Percentiles rank a stretch among this genome's conserved stretches.
Conservation (phyloP, 1,140 invertebrate species). For the Zaprionus lachaisei region DNA sequence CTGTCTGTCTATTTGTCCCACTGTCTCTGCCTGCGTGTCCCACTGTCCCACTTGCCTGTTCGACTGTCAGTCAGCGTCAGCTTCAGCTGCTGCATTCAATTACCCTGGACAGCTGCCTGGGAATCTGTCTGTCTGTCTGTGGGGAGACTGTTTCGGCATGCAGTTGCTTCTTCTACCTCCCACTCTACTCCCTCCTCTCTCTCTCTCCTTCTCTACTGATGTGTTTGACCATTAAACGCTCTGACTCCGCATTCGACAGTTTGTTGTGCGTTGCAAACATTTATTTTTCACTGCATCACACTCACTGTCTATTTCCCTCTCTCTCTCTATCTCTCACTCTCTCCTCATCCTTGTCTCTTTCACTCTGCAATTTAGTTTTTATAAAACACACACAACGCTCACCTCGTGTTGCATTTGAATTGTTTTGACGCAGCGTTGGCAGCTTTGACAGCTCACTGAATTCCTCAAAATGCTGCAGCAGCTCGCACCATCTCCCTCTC, state of each 20-base stretch:
- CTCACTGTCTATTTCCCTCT: constrained; percentile 13
- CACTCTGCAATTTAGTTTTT: constrained; percentile 19
- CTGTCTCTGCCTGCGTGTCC: constrained; percentile 24
- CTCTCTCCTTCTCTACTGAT: background rate
- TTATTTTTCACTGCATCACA: constrained; percentile 42
- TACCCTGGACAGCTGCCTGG: constrained; percentile 35
- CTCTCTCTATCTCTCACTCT: constrained; percentile 4
- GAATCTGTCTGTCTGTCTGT: background rate
- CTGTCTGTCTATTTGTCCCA: constrained; percentile 13
- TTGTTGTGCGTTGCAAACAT: constrained; percentile 41
- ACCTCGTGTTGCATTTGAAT: constrained; percentile 20
- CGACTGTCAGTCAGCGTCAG: constrained; percentile 31
- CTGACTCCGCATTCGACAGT: constrained; percentile 59
- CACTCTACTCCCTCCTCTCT: background rate
- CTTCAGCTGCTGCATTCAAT: constrained; percentile 73
- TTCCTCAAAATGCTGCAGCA: constrained; percentile 6
- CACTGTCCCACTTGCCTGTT: background rate
- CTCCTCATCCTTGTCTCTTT: background rate
- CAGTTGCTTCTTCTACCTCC: background rate
- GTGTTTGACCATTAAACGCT: constrained; percentile 73
- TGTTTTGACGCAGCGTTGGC: constrained; percentile 46
- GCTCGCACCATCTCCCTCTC: background rate
- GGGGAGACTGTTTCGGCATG: background rate
- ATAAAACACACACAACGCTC: constrained; percentile 16
- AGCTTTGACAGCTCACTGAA: constrained; percentile 43